Base-by-base conservation (phyloP, 2,113 vertebrate genomes). In the Dascyllus trimaculatus region DNA sequence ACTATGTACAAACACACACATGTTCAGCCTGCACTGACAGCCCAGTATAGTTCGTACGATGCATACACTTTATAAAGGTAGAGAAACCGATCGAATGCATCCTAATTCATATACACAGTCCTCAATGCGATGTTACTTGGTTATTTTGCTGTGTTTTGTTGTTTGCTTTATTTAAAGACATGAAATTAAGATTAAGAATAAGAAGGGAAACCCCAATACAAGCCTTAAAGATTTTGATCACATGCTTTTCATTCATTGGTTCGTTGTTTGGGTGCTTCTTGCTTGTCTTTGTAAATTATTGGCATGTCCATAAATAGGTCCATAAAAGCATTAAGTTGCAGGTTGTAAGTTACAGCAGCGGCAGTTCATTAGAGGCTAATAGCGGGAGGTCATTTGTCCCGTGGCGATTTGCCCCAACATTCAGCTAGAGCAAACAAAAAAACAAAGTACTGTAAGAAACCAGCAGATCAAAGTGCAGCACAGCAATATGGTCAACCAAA, bases 1-100 rank as follows among this genome's bases (percentile, higher is more conserved):
- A 45, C 15, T 54, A 43, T 49, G 65, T 75, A 82, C 65, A 75
- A 70, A 74, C 53, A 82, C 57, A 84, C 59, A 52, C 64, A 81
- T 66, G 57, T 46, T 65, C 69, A 13, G 11, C n/a, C 13, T 40
- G 8, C 19, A 25, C 66, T 15, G 35, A 58, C 17, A 46, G 46
- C 14, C 8, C 15, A 22, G 24, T 38, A 57, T 57, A 26, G 25
- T 17, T 32, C 18, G 59, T 19, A 75, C 46, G 38, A 4, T 10
- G 26, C 29, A 51, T 4, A 51, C 49, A 63, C 11, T 52, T 19
- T 3, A 38, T 5, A 32, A 25, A 54, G 0, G 21, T 9, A 57
- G 19, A 56, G 13, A 60, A 24, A 32, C 38, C 59, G 21, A 74
- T 26, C 9, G 38, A 80, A 52, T 46, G 52, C 24, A 66, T 57